Conservation (phyloP, 2,888 invertebrate species). For the Prosopocoilus inquinatus region DNA sequence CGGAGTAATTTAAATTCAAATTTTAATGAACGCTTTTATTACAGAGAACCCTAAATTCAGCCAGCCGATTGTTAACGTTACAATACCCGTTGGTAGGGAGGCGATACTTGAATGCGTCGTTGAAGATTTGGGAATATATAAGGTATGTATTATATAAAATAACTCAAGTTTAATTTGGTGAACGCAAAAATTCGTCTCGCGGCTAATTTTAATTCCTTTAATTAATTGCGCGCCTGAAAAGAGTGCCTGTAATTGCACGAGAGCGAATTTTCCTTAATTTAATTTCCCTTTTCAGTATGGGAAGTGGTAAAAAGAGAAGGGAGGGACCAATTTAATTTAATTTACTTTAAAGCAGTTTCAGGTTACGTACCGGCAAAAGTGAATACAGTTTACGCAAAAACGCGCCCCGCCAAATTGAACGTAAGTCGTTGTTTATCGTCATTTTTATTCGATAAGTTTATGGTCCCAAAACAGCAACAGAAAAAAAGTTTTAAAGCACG, state of each 20-base stretch:
- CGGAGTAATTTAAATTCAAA: neutral
- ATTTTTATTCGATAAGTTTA: no score
- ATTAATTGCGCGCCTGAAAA: conserved; percentile 1
- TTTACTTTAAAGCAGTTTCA: neutral
- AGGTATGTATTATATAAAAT: conserved; percentile 59
- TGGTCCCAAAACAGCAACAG: no score
- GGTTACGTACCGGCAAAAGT: neutral
- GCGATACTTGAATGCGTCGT: conserved; percentile 79
- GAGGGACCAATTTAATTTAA: neutral
- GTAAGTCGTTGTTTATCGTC: no score
- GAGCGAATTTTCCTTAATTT: no score
- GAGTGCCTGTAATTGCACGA: neutral
- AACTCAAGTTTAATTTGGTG: neutral
- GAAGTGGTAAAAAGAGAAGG: no score
- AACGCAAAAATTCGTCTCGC: neutral
- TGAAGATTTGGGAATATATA: conserved; percentile 77
- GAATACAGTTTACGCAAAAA: no score
- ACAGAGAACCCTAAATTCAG: conserved; percentile 79
- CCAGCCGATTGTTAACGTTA: conserved; percentile 79
- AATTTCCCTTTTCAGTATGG: no score
- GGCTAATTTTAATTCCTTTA: neutral
- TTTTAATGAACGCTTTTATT: conserved; percentile 28
- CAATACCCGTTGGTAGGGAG: conserved; percentile 80
- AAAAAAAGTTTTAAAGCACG: no score
- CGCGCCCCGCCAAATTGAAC: no score